A percentile compares a stretch with the other conserved stretches of the same genome.
Conservation (phyloP, 37 sponge, comb jelly and placozoan species). For the Diacarnus erythraeanus region DNA sequence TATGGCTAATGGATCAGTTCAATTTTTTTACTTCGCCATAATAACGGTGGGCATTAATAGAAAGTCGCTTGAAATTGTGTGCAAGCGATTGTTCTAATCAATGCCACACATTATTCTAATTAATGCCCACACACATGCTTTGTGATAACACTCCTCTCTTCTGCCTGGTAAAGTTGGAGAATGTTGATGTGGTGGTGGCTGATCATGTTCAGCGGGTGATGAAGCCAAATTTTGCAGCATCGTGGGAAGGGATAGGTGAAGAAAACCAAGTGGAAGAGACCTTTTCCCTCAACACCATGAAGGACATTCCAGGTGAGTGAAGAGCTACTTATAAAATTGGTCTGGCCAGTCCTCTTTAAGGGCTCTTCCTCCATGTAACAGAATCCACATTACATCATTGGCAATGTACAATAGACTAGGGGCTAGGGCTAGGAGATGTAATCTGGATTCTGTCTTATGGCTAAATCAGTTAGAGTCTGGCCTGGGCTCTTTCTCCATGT, state of each 20-base stretch:
- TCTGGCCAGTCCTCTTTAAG: too few relatives aligned
- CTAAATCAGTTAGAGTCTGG: too few relatives aligned
- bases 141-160: background rate
- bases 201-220: slow-evolving; percentile 92
- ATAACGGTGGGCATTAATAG: background rate
- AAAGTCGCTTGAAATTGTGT: background rate
- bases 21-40: slow-evolving; percentile 70
- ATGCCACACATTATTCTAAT: background rate
- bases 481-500: too few relatives aligned
- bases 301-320: slow-evolving; percentile 77
- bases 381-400: too few relatives aligned
- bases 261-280: slow-evolving; percentile 96
- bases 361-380: too few relatives aligned
- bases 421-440: too few relatives aligned
- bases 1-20: slow-evolving; percentile 26
- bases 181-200: slow-evolving; percentile 81
- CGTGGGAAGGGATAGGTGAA: slow-evolving; percentile 94
- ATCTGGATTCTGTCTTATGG: too few relatives aligned
- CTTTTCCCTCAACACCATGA: slow-evolving; percentile 78
- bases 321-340: background rate
- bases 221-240: slow-evolving; percentile 93
- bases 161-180: slow-evolving; percentile 75
- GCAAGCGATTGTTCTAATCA: background rate
- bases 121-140: background rate
- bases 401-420: too few relatives aligned